Base-by-base conservation (phyloP, 2,888 invertebrate species). In the Caenorhabditis sp. region DNA sequence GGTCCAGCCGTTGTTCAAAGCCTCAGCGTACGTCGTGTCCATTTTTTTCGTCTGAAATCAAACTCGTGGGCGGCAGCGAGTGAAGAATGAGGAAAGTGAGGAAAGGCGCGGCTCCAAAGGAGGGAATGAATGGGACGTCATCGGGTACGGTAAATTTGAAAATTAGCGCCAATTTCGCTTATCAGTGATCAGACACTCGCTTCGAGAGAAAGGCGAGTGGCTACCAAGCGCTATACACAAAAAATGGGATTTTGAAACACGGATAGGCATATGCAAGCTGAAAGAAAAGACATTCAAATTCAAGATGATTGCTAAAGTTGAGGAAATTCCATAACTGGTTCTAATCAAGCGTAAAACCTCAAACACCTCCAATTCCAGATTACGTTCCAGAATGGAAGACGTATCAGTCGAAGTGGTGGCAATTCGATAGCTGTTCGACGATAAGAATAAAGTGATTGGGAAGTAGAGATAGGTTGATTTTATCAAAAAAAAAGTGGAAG, bases 381-480 rank as follows among this genome's bases (percentile, higher is more conserved):
- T 32, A 37, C 13, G 26, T 53, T 48, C 48, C 15, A 27, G 15
- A 15, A 46, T 13, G 35, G 35, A 17, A 8, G 45, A 26, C 59
- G 59, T 70, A 70, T 70, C 70, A 70, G 70, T 70, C 7, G 17
- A 50, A 70, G 26, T 27, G 20, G 70, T 53, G 37, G 59, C 35
- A 37, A 59, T 26, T 59, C 53, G 70, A 70, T 59, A 59, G 52
- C 70, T 59, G 35, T 26, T 52, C 43, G 59, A 70, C 70, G 70
- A 70, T 70, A 70, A 70, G 70, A 70, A 59, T 59, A 41, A 58
- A 58, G 20, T 56, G 68, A 68, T 68, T 70, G 70, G 53, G 35
- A 68, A 70, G 50, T 45, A 70, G 26, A 59, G 70, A 70, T 70
- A 70, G 70, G 70, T 58, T 70, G 52, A 37, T 70, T 70, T 70